These are phyloP conservation scores for Spodoptera picta DNA, from an alignment of 2,888 invertebrate genomes.

Conservation along the genomic window DNA sequence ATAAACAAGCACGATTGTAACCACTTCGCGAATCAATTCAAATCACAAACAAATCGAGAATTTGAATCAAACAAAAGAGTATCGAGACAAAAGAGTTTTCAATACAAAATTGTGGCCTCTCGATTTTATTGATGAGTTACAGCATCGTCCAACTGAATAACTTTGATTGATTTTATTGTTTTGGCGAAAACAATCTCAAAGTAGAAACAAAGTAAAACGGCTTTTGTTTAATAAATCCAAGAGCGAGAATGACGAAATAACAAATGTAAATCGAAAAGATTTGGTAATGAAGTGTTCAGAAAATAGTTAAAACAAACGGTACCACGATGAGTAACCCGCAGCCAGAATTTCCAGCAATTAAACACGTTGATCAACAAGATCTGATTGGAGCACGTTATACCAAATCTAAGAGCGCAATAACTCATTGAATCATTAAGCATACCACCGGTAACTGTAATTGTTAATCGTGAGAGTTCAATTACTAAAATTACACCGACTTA, in stretches of 20 bases:
- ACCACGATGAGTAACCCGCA: constrained; percentile 27
- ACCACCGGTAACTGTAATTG: constrained; percentile 73
- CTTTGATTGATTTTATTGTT: constrained; percentile 48
- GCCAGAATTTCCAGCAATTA: constrained; percentile 36
- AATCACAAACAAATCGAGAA: constrained; percentile 63
- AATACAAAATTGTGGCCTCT: constrained; percentile 61
- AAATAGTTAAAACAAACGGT: constrained; percentile 9
- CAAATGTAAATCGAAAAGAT: constrained; percentile 1
- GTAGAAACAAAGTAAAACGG: neutral
- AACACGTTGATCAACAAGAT: constrained; percentile 45
- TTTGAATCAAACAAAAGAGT: constrained; percentile 64
- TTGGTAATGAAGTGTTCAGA: constrained; percentile 2
- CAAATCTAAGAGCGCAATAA: constrained; percentile 60
- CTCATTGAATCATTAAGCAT: constrained; percentile 73
- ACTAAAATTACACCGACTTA: constrained; percentile 70
- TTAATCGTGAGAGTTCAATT: constrained; percentile 72
- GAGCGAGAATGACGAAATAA: constrained; percentile 3
- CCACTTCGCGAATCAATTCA: constrained; percentile 48
- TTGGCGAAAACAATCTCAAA: constrained; percentile 19
- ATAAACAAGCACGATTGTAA: constrained; percentile 28
- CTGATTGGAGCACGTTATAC: constrained; percentile 55
- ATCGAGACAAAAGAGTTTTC: constrained; percentile 56
- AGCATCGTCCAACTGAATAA: constrained; percentile 51
- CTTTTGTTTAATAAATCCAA: constrained; percentile 1
- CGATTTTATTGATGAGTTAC: constrained; percentile 68